A percentile compares a stretch with the other conserved stretches of the same genome.
Conservation (phyloP, 2,888 invertebrate genomes). For the Geophilus truncorum region DNA sequence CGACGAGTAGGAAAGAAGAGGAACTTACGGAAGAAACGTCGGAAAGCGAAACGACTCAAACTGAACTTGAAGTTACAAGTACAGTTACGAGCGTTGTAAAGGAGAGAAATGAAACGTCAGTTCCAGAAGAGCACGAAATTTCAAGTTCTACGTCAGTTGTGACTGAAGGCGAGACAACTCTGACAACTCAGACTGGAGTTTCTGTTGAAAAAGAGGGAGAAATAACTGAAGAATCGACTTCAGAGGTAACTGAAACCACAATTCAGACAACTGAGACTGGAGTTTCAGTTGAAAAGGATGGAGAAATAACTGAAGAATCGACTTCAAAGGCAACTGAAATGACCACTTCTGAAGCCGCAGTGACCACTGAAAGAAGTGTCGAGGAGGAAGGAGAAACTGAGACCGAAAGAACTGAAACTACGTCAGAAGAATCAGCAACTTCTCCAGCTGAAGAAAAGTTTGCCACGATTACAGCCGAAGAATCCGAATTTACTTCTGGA, state of each 20-base stretch:
- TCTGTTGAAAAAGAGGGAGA: too few species aligned
- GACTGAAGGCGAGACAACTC: neutral
- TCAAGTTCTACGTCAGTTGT: too few species aligned
- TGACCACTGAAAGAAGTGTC: neutral
- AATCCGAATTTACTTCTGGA: neutral
- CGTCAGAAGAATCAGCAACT: neutral
- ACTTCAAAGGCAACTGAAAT: neutral
- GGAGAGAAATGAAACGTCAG: too few species aligned
- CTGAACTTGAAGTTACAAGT: neutral
- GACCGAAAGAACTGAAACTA: neutral
- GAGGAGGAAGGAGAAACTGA: neutral
- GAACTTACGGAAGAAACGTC: neutral
- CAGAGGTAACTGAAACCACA: neutral
- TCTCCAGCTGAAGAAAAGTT: neutral
- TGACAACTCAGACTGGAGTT: neutral
- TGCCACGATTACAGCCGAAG: neutral
- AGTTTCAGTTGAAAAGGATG: too few species aligned
- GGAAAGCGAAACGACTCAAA: neutral
- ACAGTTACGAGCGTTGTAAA: too few species aligned
- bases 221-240: neutral
- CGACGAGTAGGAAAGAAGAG: neutral
- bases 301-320: neutral
- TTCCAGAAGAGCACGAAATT: too few species aligned
- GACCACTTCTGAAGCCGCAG: neutral
- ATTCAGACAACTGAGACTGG: too few species aligned